These are phyloP conservation scores for Conomelus anceps DNA, from an alignment of 2,888 invertebrate genomes.

Conservation along the genomic window DNA sequence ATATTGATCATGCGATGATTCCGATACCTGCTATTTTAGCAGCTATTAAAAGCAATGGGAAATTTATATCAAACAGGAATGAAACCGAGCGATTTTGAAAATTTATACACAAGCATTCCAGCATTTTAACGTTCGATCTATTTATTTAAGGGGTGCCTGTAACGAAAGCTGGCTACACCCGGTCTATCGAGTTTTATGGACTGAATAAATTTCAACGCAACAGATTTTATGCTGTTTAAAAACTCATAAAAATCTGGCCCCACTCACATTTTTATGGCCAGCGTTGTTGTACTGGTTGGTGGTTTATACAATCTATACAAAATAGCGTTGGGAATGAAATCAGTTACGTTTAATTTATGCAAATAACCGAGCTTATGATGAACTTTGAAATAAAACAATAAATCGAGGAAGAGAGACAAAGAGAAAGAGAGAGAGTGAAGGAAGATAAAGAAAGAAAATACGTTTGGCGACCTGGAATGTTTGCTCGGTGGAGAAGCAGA, in stretches of 20 bases:
- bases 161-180: neutral
- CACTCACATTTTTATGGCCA: neutral
- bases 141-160: neutral
- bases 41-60: neutral
- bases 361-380: neutral
- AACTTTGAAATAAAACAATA: neutral
- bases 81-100: neutral
- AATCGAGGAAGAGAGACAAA: neutral
- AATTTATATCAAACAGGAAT: neutral
- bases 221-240: neutral
- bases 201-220: neutral
- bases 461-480: neutral
- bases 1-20: neutral
- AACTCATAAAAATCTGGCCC: neutral
- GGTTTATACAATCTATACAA: neutral
- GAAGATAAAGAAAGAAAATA: neutral
- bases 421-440: too few relatives aligned
- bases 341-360: neutral
- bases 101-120: neutral
- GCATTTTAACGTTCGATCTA: neutral
- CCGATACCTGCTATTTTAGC: neutral
- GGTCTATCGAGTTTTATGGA: neutral
- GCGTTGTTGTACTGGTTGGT: neutral
- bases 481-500: neutral
- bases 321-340: neutral